Evolutionary conservation across 37 sponge, comb jelly and placozoan species (phyloP), one percentile per base, ranked within the genome.

Genomic region (Agelas oroides): DNA sequence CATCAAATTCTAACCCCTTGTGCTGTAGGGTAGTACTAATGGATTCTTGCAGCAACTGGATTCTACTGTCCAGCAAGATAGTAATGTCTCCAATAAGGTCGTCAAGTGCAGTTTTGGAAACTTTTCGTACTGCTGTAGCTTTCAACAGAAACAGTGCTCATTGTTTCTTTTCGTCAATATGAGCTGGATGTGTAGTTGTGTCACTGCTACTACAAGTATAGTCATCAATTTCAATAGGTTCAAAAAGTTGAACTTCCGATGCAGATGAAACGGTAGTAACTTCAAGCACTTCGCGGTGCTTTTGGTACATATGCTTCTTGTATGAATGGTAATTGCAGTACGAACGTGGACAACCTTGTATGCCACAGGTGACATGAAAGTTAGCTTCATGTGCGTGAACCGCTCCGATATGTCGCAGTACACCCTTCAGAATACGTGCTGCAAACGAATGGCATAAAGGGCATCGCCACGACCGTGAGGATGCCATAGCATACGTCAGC

Each of bases 281-380:
- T 33, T 76, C 71, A 3, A 83, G 20, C 0, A 83, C 8, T 33
- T 83, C 74, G 13, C 83, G 59, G 53, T 85, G 86, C 25, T 54
- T 31, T 53, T 79, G 23, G 37, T 56, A 68, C 53, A 88, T 20
- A 63, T 88, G 82, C 24, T 71, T 81, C 57, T 54, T 66, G 58
- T 67, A 88, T 0, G 76, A 73, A 65, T 38, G 33, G 56, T 63
- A 88, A 16, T 55, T 65, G 17, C 34, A 34, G 63, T 82, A 89
- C 20, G 70, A 76, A 32, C 75, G 56, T 1, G 70, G 65, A 56
- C 89, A 82, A 13, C 77, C 77, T 13, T 76, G 59, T n/a, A 89
- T 59, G 24, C 89, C 89, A 76, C 89, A 89, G 6, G 71, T 77
- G 3, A 89, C 41, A 31, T 73, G n/a, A 58, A 88, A 81, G 46